These are phyloP conservation scores for Synaphobranchus kaupii DNA, from an alignment of 2,797 vertebrate species.

Conservation along the genomic window DNA sequence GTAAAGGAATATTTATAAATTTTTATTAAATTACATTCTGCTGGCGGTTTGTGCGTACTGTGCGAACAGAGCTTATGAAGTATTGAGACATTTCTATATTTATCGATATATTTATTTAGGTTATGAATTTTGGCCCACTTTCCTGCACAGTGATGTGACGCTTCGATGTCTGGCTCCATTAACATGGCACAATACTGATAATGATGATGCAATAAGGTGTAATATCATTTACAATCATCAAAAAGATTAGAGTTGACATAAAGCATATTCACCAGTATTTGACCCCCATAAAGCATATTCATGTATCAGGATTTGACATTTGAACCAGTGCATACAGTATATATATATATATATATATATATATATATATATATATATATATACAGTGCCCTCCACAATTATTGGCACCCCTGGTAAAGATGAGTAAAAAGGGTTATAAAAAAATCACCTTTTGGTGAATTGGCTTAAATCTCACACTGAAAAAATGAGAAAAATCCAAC, in stretches of 20 bases:
- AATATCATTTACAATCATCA: not conserved
- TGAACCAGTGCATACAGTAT: no score
- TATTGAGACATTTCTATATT: not conserved
- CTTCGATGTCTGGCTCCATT: not conserved
- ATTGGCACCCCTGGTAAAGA: no score
- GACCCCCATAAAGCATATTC: no score
- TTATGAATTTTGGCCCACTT: not conserved
- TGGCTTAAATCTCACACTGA: no score
- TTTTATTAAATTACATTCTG: not conserved
- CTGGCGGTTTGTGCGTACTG: no score
- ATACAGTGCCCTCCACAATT: no score
- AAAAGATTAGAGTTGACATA: not conserved
- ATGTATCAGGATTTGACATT: no score
- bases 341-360: not conserved
- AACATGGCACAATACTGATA: not conserved
- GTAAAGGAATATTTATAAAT: not conserved
- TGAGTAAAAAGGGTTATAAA: no score
- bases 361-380: not conserved
- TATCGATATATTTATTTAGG: not conserved
- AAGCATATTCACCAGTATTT: no score
- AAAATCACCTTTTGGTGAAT: no score
- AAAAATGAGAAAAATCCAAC: no score
- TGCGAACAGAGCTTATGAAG: not conserved
- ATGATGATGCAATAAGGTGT: slow-evolving; percentile 8
- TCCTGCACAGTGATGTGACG: not conserved